Conservation (phyloP, 2,888 invertebrate genomes). For the Pseudanteris insignis region DNA sequence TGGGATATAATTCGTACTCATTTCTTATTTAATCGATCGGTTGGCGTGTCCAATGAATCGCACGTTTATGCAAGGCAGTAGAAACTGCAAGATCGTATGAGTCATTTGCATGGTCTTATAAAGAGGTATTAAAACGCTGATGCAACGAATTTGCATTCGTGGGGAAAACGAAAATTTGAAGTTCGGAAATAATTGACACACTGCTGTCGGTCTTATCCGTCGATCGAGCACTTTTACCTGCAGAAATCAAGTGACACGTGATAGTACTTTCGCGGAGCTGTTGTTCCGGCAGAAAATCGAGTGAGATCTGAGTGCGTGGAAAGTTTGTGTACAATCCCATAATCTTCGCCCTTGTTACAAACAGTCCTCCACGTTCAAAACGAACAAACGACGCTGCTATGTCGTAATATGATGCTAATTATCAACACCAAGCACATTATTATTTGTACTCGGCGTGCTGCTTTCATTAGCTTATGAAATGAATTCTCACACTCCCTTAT, state of each 20-base stretch:
- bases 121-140: no score
- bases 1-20: no score
- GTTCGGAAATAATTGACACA: slow-evolving; percentile 42
- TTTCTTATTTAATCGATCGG: no score
- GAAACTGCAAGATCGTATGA: no score
- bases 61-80: no score
- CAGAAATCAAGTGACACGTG: slow-evolving; percentile 33
- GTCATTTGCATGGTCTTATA: no score
- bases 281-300: slow-evolving; percentile 33
- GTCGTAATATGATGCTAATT: slow-evolving; percentile 62
- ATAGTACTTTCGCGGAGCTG: slow-evolving; percentile 41
- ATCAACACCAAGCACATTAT: slow-evolving; percentile 54
- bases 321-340: slow-evolving; percentile 55
- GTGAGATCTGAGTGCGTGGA: slow-evolving; percentile 54
- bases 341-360: slow-evolving; percentile 51
- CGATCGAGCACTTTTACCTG: slow-evolving; percentile 1
- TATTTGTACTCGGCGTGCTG: slow-evolving; percentile 49
- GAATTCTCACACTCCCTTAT: slow-evolving; percentile 61
- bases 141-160: slow-evolving; percentile 16
- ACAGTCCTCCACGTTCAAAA: slow-evolving; percentile 10
- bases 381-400: slow-evolving; percentile 45
- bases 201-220: slow-evolving; percentile 20
- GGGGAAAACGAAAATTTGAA: slow-evolving; percentile 15
- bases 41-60: no score
- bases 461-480: slow-evolving; percentile 60